Conservation (phyloP, 2,888 invertebrate species). For the Mallateleia sp. region DNA sequence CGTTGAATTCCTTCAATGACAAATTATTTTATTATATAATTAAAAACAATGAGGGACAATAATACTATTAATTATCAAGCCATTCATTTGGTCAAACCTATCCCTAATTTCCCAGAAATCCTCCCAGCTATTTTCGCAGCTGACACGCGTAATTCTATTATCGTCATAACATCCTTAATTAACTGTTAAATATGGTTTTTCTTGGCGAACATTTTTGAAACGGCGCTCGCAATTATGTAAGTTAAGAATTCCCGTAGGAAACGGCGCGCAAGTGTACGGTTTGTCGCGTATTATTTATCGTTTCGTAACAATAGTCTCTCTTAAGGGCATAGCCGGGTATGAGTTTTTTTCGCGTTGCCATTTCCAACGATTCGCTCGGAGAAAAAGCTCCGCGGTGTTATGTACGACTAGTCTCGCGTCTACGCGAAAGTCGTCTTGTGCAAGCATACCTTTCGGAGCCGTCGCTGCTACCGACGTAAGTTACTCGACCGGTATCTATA, state of each 20-base stretch:
- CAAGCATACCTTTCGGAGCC: conserved; percentile 69
- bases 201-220: conserved; percentile 29
- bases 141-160: conserved; percentile 22
- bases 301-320: conserved; percentile 79
- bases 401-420: conserved; percentile 65
- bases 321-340: conserved; percentile 65
- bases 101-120: too few species aligned
- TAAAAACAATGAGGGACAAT: too few species aligned
- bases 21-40: too few species aligned
- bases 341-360: conserved; percentile 68
- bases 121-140: too few species aligned
- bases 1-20: too few species aligned
- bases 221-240: conserved; percentile 41
- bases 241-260: conserved; percentile 28
- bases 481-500: conserved; percentile 72
- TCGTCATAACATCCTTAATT: conserved; percentile 26
- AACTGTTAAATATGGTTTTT: conserved; percentile 49
- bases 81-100: too few species aligned
- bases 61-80: too few species aligned
- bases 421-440: conserved; percentile 79
- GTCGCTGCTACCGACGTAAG: conserved; percentile 62
- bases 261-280: conserved; percentile 18
- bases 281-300: conserved; percentile 81
- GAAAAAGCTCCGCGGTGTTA: conserved; percentile 76
- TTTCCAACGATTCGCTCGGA: conserved; percentile 65